Conservation (phyloP, 2,797 vertebrate species). For the Clarias platycephalus region DNA sequence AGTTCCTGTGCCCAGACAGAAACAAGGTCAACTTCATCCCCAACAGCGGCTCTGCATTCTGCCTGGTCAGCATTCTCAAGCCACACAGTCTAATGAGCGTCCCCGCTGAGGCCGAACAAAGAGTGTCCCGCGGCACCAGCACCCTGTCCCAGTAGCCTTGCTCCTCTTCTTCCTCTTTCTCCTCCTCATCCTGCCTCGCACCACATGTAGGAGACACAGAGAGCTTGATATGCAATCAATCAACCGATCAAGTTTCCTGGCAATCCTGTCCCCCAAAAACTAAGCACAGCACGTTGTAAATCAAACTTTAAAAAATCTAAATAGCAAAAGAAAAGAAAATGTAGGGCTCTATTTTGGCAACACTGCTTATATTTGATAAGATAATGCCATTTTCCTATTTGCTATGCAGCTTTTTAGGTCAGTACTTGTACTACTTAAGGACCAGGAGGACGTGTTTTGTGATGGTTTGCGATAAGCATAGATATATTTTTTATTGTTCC, state of each 20-base stretch:
- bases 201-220: constrained; percentile 76
- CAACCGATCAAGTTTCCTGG: constrained; percentile 23
- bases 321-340: constrained; percentile 18
- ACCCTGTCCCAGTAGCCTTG: constrained; percentile 57
- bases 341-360: constrained; percentile 43
- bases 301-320: constrained; percentile 16
- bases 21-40: constrained; percentile 93
- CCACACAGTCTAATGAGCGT: constrained; percentile 70
- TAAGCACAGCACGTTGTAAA: constrained; percentile 23
- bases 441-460: constrained; percentile 33
- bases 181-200: constrained; percentile 61
- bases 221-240: constrained; percentile 64
- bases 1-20: constrained; percentile 87
- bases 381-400: constrained; percentile 38
- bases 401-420: constrained; percentile 58
- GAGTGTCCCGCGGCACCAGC: constrained; percentile 79
- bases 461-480: constrained; percentile 49
- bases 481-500: constrained; percentile 51
- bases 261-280: constrained; percentile 18
- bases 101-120: constrained; percentile 54
- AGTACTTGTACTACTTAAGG: constrained; percentile 43
- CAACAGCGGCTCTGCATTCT: constrained; percentile 88
- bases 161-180: constrained; percentile 40
- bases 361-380: constrained; percentile 40
- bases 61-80: constrained; percentile 86